Evolutionary conservation across 2,888 invertebrate genomes (phyloP).

Genomic region (Mactromeris polynyma): DNA sequence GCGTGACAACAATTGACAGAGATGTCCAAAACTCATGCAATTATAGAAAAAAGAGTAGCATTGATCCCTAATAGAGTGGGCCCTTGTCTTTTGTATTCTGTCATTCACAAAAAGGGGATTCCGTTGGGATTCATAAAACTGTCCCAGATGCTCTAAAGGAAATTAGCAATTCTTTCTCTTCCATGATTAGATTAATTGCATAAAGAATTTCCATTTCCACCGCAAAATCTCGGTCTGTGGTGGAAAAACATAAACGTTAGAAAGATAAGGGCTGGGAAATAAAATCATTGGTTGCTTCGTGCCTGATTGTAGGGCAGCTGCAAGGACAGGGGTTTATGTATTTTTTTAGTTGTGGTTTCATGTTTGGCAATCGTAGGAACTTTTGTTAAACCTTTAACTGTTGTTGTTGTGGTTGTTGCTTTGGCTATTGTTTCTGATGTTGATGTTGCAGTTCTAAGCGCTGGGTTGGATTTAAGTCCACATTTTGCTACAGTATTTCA

Average conservation of each 20-base stretch:
- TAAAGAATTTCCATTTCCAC: conserved; percentile 58
- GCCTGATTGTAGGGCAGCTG: too few species aligned
- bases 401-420: too few species aligned
- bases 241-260: conserved; percentile 35
- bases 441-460: too few species aligned
- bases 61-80: not conserved
- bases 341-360: too few species aligned
- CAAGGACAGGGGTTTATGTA: too few species aligned
- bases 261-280: not conserved
- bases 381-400: too few species aligned
- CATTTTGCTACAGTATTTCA: too few species aligned
- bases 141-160: conserved; percentile 64
- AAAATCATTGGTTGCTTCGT: not conserved
- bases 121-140: conserved; percentile 52
- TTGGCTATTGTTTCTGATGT: too few species aligned
- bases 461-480: too few species aligned
- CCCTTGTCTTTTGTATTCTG: conserved; percentile 29
- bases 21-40: conserved; percentile 3
- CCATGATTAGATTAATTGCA: conserved; percentile 66
- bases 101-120: conserved; percentile 28
- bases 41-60: not conserved
- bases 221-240: conserved; percentile 55
- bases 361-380: too few species aligned
- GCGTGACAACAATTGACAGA: not conserved
- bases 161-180: conserved; percentile 65